phyloP scores from a whole-genome alignment of 2,888 invertebrate species.

The Hydraecia micacea region DNA sequence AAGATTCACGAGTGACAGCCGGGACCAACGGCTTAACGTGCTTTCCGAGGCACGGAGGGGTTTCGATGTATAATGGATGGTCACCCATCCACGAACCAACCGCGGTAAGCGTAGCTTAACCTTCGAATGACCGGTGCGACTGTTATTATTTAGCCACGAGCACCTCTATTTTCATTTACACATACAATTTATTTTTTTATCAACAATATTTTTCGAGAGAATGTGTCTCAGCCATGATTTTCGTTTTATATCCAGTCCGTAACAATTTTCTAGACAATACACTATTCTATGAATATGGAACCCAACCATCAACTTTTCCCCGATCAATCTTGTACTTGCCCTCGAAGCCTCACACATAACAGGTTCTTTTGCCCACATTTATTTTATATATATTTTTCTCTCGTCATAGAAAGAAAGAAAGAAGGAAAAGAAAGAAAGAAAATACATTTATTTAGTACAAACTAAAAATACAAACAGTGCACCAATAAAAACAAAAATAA shows the following conservation, averaged over 20 bases:
- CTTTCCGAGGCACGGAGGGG: background rate
- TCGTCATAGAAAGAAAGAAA: slow-evolving; percentile 44
- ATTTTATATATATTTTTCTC: slow-evolving; percentile 19
- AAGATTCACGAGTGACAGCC: background rate
- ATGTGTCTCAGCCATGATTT: background rate
- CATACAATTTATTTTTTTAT: background rate
- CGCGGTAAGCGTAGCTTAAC: background rate
- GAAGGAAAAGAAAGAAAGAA: too few species aligned
- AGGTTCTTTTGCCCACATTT: slow-evolving; percentile 14
- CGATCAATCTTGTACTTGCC: slow-evolving; percentile 42
- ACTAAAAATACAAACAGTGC: too few species aligned
- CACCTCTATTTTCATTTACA: background rate
- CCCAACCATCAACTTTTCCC: slow-evolving; percentile 15
- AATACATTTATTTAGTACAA: too few species aligned
- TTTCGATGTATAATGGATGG: background rate
- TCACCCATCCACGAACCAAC: background rate
- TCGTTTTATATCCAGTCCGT: background rate
- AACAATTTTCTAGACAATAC: slow-evolving; percentile 9
- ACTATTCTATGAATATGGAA: slow-evolving; percentile 38
- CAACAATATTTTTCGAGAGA: background rate
- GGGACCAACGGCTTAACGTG: background rate
- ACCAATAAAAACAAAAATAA: too few species aligned
- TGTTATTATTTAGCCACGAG: background rate
- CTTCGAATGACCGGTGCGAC: background rate
- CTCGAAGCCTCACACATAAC: slow-evolving; percentile 31